Conservation (phyloP, 2,888 invertebrate species). For the Monochamus alternatus region DNA sequence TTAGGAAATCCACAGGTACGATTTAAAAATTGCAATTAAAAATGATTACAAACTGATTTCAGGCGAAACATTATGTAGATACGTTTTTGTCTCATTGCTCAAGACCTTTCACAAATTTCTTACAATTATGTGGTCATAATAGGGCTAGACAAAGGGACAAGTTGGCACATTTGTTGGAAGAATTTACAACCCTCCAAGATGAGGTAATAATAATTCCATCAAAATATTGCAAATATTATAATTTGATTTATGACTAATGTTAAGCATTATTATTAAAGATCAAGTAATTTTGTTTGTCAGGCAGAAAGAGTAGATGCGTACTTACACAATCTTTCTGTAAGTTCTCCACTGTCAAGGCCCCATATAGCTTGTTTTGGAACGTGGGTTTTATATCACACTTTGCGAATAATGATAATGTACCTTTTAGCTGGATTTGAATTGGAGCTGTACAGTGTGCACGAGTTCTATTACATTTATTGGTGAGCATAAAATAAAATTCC, state of each 20-base stretch:
- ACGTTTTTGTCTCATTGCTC: constrained; percentile 91
- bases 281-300: constrained; percentile 70
- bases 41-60: constrained; percentile 40
- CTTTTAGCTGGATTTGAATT: constrained; percentile 95
- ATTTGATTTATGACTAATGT: too few relatives aligned
- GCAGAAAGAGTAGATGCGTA: constrained; percentile 93
- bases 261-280: neutral
- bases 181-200: constrained; percentile 92
- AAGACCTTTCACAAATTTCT: constrained; percentile 87
- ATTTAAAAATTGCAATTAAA: neutral
- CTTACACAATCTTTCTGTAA: constrained; percentile 80
- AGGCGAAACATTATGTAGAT: constrained; percentile 91
- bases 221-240: too few relatives aligned
- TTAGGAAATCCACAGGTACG: constrained; percentile 78
- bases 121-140: constrained; percentile 95
- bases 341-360: constrained; percentile 79
- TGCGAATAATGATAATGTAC: constrained; percentile 94
- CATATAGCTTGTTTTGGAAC: constrained; percentile 92
- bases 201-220: constrained; percentile 77
- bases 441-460: constrained; percentile 95
- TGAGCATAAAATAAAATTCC: constrained; percentile 65
- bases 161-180: constrained; percentile 90
- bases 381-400: constrained; percentile 96
- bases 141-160: constrained; percentile 96
- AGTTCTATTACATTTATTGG: constrained; percentile 97